These are phyloP conservation scores for Bovichtus variegatus DNA, from an alignment of 2,797 vertebrate genomes.

Conservation along the genomic window DNA sequence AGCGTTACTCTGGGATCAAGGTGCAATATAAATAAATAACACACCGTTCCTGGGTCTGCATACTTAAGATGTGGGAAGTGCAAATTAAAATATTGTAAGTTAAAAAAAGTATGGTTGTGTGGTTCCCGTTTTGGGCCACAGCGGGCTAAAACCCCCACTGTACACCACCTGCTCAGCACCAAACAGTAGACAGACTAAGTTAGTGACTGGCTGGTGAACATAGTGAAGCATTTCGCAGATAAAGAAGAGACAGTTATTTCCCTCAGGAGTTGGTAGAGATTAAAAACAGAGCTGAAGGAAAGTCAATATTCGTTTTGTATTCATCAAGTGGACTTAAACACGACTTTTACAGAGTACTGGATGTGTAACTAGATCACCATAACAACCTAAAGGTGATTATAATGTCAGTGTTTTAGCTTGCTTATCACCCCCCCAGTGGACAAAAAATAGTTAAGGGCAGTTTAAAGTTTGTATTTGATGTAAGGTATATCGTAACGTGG, in stretches of 20 bases:
- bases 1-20: too few species aligned
- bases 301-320: neutral
- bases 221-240: neutral
- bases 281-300: neutral
- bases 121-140: neutral
- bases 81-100: too few species aligned
- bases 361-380: neutral
- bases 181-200: neutral
- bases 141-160: neutral
- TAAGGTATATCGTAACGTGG: neutral
- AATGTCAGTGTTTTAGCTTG: slow-evolving; percentile 1
- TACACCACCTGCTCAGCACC: neutral
- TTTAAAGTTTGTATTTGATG: neutral
- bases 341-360: neutral
- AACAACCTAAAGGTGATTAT: neutral
- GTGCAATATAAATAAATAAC: too few species aligned
- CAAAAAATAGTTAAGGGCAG: neutral
- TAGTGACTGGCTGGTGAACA: neutral
- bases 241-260: neutral
- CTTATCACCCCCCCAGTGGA: neutral
- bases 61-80: too few species aligned
- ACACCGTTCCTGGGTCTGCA: too few species aligned
- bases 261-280: neutral
- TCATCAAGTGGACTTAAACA: neutral
- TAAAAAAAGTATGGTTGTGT: too few species aligned